These are phyloP conservation scores for Lymantria monacha DNA, from an alignment of 2,888 invertebrate genomes.

Conservation along the genomic window DNA sequence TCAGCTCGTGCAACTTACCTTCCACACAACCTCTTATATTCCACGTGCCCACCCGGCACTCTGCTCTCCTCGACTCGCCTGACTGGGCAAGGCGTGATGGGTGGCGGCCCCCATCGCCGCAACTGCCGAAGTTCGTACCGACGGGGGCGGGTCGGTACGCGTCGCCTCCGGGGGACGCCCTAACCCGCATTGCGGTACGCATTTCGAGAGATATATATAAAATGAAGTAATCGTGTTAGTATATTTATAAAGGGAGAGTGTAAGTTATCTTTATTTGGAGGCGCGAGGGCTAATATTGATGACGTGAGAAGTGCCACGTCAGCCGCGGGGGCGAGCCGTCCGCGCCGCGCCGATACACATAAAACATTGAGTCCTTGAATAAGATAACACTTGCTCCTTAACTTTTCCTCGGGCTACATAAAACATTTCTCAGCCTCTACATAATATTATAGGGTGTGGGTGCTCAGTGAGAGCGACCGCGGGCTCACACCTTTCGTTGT, in stretches of 20 bases:
- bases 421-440: conserved; percentile 52
- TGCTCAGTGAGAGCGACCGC: conserved; percentile 23
- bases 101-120: no score
- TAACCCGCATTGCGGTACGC: no score
- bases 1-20: no score
- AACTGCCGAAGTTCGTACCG: no score
- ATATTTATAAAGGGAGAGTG: not conserved
- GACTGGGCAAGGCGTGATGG: no score
- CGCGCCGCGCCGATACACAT: conserved; percentile 30
- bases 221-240: no score
- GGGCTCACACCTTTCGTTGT: conserved; percentile 9
- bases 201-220: no score
- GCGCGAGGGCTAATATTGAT: conserved; percentile 21
- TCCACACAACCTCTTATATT: no score
- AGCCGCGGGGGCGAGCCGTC: conserved; percentile 24
- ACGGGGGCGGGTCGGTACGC: no score
- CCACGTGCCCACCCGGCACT: no score
- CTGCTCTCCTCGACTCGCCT: no score
- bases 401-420: conserved; percentile 50
- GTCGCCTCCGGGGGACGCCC: no score
- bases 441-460: conserved; percentile 39
- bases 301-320: conserved; percentile 28
- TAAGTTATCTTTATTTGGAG: conserved; percentile 18
- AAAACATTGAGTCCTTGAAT: conserved; percentile 38
- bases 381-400: conserved; percentile 35